Conservation (phyloP, 2,797 vertebrate genomes). For the Hafferia zeledoni region DNA sequence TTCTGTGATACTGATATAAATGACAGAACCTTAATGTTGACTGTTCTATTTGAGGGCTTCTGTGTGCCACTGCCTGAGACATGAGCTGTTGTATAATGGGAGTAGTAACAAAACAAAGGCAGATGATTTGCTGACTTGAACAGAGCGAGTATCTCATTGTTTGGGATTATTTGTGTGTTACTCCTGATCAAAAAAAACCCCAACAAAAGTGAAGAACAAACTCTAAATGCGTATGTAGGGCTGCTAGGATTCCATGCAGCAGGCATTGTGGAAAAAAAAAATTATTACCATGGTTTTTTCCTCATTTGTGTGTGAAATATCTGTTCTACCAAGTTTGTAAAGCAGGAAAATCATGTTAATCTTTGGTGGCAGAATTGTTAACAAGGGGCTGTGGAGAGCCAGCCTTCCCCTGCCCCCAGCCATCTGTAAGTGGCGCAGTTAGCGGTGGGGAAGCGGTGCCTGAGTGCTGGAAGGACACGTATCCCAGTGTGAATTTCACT, state of each 20-base stretch:
- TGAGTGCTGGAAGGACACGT: conserved; percentile 49
- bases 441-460: not conserved
- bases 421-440: conserved; percentile 51
- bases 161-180: not conserved
- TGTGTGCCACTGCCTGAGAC: not conserved
- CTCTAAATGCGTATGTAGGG: not conserved
- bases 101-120: not conserved
- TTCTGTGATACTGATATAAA: not conserved
- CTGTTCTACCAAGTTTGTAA: not conserved
- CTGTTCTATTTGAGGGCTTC: not conserved
- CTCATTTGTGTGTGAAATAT: not conserved
- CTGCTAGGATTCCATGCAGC: not conserved
- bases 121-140: not conserved
- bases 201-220: not conserved
- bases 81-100: not conserved
- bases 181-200: not conserved
- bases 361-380: conserved; percentile 32
- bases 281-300: not conserved
- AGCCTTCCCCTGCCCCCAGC: not conserved
- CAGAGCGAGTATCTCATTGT: not conserved
- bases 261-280: not conserved
- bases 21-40: not conserved
- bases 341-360: conserved; percentile 8
- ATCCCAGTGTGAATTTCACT: conserved; percentile 66
- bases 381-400: not conserved